Evolutionary conservation across 2,888 invertebrate genomes (phyloP).

Genomic region (Thereva unica): DNA sequence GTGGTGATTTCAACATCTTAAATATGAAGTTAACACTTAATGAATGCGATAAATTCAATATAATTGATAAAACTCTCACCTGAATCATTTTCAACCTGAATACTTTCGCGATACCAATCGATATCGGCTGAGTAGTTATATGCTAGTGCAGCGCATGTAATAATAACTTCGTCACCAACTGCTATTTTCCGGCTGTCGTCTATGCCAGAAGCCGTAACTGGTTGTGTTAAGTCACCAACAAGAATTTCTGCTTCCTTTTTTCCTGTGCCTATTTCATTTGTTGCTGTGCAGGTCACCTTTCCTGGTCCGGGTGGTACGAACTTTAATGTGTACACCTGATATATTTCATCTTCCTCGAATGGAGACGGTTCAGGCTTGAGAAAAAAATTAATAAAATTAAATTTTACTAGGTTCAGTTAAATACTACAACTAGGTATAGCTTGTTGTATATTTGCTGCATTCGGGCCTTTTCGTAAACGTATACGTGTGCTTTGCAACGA

Average conservation of each 20-base stretch:
- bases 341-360: conserved; percentile 9
- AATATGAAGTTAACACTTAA: conserved; percentile 17
- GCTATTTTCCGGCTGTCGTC: conserved; percentile 58
- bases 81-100: conserved; percentile 43
- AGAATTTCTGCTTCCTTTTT: conserved; percentile 49
- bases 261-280: conserved; percentile 54
- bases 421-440: too few relatives aligned
- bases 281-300: conserved; percentile 57
- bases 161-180: conserved; percentile 61
- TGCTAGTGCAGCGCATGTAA: conserved; percentile 65
- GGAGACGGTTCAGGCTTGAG: neutral
- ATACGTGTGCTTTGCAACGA: too few relatives aligned
- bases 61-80: conserved; percentile 39
- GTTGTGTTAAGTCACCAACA: conserved; percentile 53
- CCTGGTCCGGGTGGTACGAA: conserved; percentile 58
- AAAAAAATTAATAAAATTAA: neutral
- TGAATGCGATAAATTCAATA: neutral
- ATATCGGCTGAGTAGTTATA: conserved; percentile 61
- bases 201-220: conserved; percentile 58
- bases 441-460: neutral
- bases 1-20: conserved; percentile 46
- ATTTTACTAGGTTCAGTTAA: too few relatives aligned
- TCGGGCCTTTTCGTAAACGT: too few relatives aligned
- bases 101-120: conserved; percentile 59
- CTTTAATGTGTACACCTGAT: conserved; percentile 52